Evolutionary conservation across 2,797 vertebrate species (phyloP).

Genomic region (Bradypus variegatus): DNA sequence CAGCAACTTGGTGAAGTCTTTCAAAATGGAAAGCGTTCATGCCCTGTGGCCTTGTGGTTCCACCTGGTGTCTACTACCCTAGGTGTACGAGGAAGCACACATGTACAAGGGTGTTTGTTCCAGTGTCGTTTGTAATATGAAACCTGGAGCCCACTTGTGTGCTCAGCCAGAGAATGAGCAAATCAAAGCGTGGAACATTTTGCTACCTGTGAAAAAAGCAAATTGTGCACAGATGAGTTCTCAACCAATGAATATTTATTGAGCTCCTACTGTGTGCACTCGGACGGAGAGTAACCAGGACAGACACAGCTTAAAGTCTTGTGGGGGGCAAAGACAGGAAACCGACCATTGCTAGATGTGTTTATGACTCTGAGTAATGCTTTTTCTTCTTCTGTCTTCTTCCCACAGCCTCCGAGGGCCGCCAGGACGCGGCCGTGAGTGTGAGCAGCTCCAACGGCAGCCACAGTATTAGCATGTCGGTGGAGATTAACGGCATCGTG

Average conservation of each 20-base stretch:
- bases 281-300: background rate
- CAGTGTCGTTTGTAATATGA: background rate
- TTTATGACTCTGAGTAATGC: rapidly evolving
- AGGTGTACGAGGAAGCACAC: background rate
- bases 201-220: background rate
- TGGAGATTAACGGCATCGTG: constrained; percentile 94
- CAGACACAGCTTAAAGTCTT: background rate
- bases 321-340: rapidly evolving
- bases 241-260: background rate
- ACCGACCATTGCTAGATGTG: rapidly evolving
- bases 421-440: constrained; percentile 81
- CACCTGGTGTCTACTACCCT: background rate
- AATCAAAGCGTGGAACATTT: background rate
- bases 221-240: background rate
- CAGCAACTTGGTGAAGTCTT: background rate
- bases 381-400: background rate
- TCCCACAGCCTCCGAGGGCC: constrained; percentile 73
- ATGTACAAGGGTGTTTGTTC: rapidly evolving
- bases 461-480: constrained; percentile 96
- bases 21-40: background rate
- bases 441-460: constrained; percentile 81
- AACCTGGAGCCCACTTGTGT: background rate
- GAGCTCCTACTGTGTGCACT: background rate
- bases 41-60: background rate
- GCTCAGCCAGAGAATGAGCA: background rate